phyloP scores from a whole-genome alignment of 2,113 vertebrate species.

The Hylia prasina region DNA sequence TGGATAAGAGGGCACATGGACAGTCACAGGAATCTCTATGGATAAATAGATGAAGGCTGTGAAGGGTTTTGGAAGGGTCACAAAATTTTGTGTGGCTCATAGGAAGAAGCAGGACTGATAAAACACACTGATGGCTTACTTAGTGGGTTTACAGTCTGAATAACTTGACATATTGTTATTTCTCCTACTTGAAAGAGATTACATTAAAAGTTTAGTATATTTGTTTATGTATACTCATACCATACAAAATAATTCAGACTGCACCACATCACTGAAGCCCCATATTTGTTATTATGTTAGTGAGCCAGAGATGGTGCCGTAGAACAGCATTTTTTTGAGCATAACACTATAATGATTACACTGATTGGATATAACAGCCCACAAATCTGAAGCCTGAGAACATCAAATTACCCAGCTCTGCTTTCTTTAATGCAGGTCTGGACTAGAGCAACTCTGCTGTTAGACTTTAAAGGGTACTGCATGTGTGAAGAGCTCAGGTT shows the following conservation, averaged over 20 bases:
- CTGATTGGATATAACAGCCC: neutral
- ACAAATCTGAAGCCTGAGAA: neutral
- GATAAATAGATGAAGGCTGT: neutral
- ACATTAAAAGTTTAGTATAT: neutral
- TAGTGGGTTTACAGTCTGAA: neutral
- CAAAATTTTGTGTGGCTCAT: neutral
- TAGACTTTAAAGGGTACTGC: neutral
- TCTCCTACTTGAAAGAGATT: neutral
- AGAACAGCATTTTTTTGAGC: neutral
- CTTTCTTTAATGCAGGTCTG: neutral
- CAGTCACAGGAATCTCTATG: neutral
- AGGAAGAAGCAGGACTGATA: neutral
- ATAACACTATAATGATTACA: neutral
- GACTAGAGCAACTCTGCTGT: neutral
- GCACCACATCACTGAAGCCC: neutral
- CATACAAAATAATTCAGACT: neutral
- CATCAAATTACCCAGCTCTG: neutral
- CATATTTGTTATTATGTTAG: neutral
- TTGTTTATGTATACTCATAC: neutral
- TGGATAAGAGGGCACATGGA: neutral
- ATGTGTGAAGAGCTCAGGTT: neutral
- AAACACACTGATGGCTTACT: neutral
- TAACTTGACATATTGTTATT: neutral
- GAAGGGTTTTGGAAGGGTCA: neutral
- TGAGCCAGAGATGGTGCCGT: neutral